Percentiles rank a stretch among this genome's conserved stretches.
phyloP scores from a whole-genome alignment of 1,140 invertebrate species.

The Drosophila orena region DNA sequence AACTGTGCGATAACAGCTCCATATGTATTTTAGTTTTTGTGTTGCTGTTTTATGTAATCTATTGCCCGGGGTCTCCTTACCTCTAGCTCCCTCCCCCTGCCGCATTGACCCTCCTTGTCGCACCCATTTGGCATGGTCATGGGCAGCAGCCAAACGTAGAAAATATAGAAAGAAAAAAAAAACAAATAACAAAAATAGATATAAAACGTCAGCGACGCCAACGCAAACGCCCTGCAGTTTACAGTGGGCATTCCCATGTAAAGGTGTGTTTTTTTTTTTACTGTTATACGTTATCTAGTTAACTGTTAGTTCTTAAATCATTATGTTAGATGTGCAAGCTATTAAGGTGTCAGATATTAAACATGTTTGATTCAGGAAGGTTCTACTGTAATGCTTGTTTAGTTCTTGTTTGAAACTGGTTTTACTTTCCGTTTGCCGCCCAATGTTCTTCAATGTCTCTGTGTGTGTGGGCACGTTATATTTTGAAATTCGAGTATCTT shows the following conservation, averaged over 20 bases:
- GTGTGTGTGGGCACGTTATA: constrained; percentile 37
- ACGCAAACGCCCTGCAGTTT: constrained; percentile 45
- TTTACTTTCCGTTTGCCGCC: constrained; percentile 33
- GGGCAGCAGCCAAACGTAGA: constrained; percentile 53
- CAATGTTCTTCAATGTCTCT: constrained; percentile 23
- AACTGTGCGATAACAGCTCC: constrained; percentile 26
- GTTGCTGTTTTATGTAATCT: constrained; percentile 56
- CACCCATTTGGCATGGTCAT: constrained; percentile 53
- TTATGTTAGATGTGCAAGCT: not conserved
- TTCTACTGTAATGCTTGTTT: constrained; percentile 16
- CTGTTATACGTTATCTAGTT: not conserved
- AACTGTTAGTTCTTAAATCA: too few relatives aligned
- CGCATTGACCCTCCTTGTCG: not conserved
- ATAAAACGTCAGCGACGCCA: constrained; percentile 33
- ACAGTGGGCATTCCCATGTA: constrained; percentile 5
- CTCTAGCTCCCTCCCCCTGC: constrained; percentile 2
- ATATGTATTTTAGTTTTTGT: constrained; percentile 11
- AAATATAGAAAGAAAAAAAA: constrained; percentile 23
- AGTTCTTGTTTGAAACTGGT: constrained; percentile 48
- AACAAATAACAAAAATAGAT: not conserved
- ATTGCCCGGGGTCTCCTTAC: constrained; percentile 23
- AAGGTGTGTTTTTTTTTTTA: not conserved
- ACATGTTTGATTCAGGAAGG: not conserved
- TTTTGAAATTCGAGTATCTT: constrained; percentile 45
- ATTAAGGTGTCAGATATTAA: not conserved